Evolutionary conservation across 2,888 invertebrate genomes (phyloP).

Genomic region (Patella pellucida): DNA sequence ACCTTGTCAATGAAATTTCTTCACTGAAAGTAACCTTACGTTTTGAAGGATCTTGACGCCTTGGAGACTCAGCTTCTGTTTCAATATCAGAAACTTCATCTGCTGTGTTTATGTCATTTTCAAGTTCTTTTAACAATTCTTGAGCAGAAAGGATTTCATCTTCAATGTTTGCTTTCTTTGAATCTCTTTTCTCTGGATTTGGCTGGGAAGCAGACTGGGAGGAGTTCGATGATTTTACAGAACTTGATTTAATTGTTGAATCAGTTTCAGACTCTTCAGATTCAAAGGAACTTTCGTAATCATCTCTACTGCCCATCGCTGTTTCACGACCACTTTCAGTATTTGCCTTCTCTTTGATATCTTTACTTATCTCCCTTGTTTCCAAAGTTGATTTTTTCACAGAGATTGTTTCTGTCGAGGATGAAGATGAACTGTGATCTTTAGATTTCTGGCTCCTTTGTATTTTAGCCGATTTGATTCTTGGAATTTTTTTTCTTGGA

Average conservation of each 20-base stretch:
- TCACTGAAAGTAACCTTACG: slow-evolving; percentile 6
- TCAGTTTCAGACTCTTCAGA: background rate
- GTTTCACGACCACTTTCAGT: background rate
- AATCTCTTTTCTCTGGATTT: background rate
- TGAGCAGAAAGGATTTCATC: background rate
- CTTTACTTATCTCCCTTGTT: too few species aligned
- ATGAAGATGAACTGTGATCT: background rate
- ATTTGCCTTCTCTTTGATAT: background rate
- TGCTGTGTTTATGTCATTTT: slow-evolving; percentile 32
- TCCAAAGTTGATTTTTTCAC: background rate
- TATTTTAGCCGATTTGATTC: background rate
- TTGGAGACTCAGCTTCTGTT: slow-evolving; percentile 33
- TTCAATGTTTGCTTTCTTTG: background rate
- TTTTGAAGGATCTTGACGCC: slow-evolving; percentile 1
- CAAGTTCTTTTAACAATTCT: background rate
- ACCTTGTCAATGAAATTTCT: slow-evolving; percentile 8
- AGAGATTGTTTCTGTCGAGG: background rate
- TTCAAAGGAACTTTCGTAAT: too few species aligned
- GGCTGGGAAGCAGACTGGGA: background rate
- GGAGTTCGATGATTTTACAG: background rate
- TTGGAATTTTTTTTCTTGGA: background rate
- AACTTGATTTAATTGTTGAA: background rate
- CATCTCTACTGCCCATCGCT: background rate
- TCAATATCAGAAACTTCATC: slow-evolving; percentile 47
- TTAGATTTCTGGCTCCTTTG: background rate